Percentiles rank a stretch among this genome's conserved stretches.
These are phyloP conservation scores for Sterna hirundo DNA, from an alignment of 2,113 vertebrate species.

Conservation along the genomic window DNA sequence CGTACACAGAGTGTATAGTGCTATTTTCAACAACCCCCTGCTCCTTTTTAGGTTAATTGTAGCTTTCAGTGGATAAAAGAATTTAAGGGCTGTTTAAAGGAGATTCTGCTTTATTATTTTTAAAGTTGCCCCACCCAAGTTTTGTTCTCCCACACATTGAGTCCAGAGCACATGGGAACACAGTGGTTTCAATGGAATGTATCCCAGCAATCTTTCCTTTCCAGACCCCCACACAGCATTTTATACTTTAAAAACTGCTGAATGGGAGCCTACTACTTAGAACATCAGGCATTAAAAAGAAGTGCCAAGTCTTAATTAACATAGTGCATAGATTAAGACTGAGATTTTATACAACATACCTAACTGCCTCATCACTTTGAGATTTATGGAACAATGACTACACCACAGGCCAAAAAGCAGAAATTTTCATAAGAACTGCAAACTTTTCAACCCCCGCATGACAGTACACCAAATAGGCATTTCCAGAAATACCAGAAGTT, in stretches of 20 bases:
- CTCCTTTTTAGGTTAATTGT: background rate
- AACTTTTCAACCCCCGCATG: background rate
- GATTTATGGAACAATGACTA: background rate
- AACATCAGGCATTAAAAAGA: background rate
- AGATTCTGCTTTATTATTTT: background rate
- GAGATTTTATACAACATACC: background rate
- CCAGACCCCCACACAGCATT: background rate
- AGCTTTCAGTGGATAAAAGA: background rate
- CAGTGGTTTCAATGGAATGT: background rate
- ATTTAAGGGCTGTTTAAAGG: background rate
- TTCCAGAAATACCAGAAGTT: conserved; percentile 63
- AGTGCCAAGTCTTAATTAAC: background rate
- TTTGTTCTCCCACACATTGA: background rate
- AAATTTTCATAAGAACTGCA: background rate
- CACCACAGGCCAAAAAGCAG: background rate
- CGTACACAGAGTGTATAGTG: background rate
- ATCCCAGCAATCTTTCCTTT: background rate
- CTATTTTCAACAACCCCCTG: background rate
- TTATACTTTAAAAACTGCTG: background rate
- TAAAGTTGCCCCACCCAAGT: background rate
- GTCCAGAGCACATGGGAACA: background rate
- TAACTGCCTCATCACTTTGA: background rate
- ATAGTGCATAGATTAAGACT: background rate
- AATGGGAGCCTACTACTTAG: background rate
- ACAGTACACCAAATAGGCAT: conserved; percentile 8